Percentiles rank a stretch among this genome's conserved stretches.
phyloP scores from a whole-genome alignment of 2,113 vertebrate species.

The Lycocorax pyrrhopterus region DNA sequence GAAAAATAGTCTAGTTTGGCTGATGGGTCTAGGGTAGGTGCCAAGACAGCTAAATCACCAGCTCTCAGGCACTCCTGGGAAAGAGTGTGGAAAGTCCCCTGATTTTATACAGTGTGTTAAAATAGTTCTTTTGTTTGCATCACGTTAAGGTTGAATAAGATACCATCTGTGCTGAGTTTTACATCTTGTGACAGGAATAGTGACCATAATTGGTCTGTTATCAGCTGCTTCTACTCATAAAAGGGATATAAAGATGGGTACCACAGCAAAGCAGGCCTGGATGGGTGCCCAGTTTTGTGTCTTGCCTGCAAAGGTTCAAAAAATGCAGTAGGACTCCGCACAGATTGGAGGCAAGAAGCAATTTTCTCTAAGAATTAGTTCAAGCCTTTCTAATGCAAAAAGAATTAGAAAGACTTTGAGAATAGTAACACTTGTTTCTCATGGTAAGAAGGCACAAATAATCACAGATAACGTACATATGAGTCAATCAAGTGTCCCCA shows the following conservation, averaged over 20 bases:
- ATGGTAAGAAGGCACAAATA: not conserved
- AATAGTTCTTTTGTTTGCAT: conserved; percentile 50
- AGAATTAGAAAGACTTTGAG: not conserved
- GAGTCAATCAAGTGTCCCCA: not conserved
- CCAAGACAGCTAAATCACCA: conserved; percentile 35
- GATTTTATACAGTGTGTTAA: conserved; percentile 7
- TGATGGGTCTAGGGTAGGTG: not conserved
- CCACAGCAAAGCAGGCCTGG: not conserved
- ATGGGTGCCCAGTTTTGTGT: not conserved
- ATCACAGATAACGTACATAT: not conserved
- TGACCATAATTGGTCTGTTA: not conserved
- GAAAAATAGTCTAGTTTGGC: conserved; percentile 32
- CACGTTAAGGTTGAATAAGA: conserved; percentile 23
- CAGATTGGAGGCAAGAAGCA: not conserved
- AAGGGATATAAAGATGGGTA: not conserved
- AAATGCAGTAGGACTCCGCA: not conserved
- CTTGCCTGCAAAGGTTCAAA: not conserved
- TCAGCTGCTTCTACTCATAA: not conserved
- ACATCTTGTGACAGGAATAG: conserved; percentile 3
- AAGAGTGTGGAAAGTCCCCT: conserved; percentile 18
- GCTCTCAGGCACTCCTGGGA: conserved; percentile 5
- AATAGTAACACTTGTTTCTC: not conserved
- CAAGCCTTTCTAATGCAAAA: not conserved
- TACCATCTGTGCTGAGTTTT: conserved; percentile 32
- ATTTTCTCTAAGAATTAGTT: not conserved